Percentiles rank a stretch among this genome's conserved stretches.
These are phyloP conservation scores for Henicopernis longicauda DNA, from an alignment of 2,113 vertebrate species.

Conservation along the genomic window DNA sequence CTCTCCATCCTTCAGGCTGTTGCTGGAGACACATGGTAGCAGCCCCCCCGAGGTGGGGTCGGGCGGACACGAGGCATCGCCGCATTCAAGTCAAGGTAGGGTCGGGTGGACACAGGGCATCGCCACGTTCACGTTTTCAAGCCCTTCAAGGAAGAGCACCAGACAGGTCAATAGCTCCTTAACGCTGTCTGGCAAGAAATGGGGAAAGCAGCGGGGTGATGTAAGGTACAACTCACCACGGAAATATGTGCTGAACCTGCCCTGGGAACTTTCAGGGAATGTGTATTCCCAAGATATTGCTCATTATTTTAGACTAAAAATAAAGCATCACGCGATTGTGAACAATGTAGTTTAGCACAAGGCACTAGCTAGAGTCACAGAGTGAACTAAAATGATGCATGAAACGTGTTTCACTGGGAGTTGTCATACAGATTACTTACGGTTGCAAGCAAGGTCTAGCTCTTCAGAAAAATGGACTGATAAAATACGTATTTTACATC, in stretches of 20 bases:
- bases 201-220: background rate
- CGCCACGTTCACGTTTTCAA: rapidly evolving
- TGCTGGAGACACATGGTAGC: rapidly evolving
- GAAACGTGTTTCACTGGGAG: background rate
- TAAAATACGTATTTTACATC: background rate
- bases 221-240: background rate
- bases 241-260: background rate
- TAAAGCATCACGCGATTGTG: background rate
- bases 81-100: no score
- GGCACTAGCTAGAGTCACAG: background rate
- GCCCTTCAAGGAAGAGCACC: background rate
- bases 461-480: background rate
- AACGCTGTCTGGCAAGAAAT: background rate
- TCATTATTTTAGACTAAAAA: background rate
- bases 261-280: background rate
- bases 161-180: background rate
- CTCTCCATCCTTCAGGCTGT: background rate
- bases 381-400: background rate
- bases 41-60: no score
- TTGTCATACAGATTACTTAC: background rate
- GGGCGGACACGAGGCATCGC: background rate
- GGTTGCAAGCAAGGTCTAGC: background rate
- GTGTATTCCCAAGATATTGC: background rate
- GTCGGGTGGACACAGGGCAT: background rate
- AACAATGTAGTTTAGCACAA: background rate